Evolutionary conservation across 2,888 invertebrate genomes (phyloP).

Genomic region (Brachyptera risi): DNA sequence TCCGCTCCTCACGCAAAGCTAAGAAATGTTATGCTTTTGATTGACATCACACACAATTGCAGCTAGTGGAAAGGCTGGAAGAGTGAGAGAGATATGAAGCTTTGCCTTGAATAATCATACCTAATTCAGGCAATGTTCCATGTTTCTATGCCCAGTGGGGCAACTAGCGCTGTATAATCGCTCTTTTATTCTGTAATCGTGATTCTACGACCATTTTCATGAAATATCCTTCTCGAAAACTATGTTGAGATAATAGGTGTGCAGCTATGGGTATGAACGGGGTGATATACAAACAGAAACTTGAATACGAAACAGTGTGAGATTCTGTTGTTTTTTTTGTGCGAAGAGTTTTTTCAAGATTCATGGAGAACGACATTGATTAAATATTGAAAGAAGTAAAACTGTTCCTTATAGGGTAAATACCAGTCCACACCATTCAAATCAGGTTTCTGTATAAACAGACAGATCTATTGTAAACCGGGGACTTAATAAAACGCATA

Average conservation of each 20-base stretch:
- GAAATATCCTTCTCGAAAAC: conserved; percentile 7
- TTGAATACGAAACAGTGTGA: conserved; percentile 16
- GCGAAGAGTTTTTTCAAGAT: too few species aligned
- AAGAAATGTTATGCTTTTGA: conserved; percentile 26
- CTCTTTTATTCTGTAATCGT: conserved; percentile 14
- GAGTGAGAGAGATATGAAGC: conserved; percentile 10
- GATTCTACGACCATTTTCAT: conserved; percentile 12
- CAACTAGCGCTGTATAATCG: conserved; percentile 9
- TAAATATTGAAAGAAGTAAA: too few species aligned
- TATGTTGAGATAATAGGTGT: conserved; percentile 13
- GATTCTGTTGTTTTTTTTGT: conserved; percentile 4
- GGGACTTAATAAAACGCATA: too few species aligned
- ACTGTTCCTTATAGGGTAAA: too few species aligned
- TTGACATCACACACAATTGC: conserved; percentile 25
- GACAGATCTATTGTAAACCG: too few species aligned
- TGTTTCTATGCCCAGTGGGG: conserved; percentile 10
- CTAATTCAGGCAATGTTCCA: conserved; percentile 14
- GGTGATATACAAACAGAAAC: neutral
- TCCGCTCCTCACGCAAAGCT: conserved; percentile 26
- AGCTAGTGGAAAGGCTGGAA: neutral
- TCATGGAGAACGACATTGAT: too few species aligned
- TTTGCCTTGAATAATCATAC: conserved; percentile 13
- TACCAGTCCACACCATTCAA: too few species aligned
- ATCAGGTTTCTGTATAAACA: too few species aligned
- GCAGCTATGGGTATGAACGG: neutral